Base-by-base conservation (phyloP, 2,113 vertebrate genomes). In the Regulus satrapa region DNA sequence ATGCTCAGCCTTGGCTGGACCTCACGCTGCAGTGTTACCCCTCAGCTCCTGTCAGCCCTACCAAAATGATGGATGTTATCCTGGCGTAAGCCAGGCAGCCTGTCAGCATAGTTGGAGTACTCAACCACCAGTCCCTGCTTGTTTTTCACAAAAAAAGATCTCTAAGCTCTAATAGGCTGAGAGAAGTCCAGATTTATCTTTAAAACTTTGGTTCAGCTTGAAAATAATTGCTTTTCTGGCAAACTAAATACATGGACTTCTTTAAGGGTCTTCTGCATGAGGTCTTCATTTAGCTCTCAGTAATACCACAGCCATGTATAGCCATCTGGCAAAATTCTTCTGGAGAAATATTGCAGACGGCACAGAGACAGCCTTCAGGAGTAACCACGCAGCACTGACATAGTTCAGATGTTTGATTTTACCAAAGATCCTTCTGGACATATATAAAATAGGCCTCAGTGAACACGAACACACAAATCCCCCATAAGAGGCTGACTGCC, bases 1-100 rank as follows among this genome's bases (percentile, higher is more conserved):
- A 8, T 10, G 48, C 49, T 85, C 54, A 68, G 67, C 75, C 85
- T 72, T 46, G 79, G 34, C 63, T 38, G 54, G 79, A 72, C 34
- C 67, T 76, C 4, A 2, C 0, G 0, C 46, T 80, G 51, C 29
- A 66, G 16, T 1, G 0, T 58, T 31, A 15, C 15, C n/a, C 43
- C 68, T 94, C 41, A 34, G 85, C 43, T 52, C 1, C 1, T 23
- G 61, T 24, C 1, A 10, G 76, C 66, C 3, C 0, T 6, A 25
- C 45, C 4, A 7, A 75, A 81, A 71, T 52, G 68, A 67, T 20
- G 55, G 86, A 54, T 74, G 38, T 29, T 43, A 9, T 4, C 59
- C 68, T 51, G 45, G 25, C 0, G 1, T 21, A 49, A 80, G 54
- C 59, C 68, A 20, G 38, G 21, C 73, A 85, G 45, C 36, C n/a